Evolutionary conservation across 2,888 invertebrate genomes (phyloP).

Genomic region (Eucriotettix oculatus): DNA sequence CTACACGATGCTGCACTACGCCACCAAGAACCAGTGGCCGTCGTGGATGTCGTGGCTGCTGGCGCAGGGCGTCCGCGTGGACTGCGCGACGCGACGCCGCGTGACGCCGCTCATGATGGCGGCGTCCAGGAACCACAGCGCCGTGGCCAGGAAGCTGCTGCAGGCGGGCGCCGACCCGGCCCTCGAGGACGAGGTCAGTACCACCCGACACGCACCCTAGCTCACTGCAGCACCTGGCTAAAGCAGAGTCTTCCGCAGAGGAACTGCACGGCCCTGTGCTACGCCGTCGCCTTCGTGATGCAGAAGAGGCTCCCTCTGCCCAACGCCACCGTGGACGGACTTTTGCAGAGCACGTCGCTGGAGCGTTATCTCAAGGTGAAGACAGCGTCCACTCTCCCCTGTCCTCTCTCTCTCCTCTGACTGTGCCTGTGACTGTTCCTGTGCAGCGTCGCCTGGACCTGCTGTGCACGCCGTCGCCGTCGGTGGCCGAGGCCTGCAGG

Average conservation of each 20-base stretch:
- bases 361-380: constrained; percentile 22
- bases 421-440: constrained; percentile 6
- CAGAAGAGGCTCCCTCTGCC: constrained; percentile 20
- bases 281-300: constrained; percentile 23
- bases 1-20: constrained; percentile 24
- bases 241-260: constrained; percentile 16
- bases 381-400: background rate
- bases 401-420: background rate
- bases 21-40: constrained; percentile 25
- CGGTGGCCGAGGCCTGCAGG: constrained; percentile 15
- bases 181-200: constrained; percentile 19
- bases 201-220: no score
- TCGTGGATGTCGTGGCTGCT: constrained; percentile 20
- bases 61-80: constrained; percentile 18
- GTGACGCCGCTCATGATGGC: constrained; percentile 27
- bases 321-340: constrained; percentile 17
- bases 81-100: constrained; percentile 18
- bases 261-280: constrained; percentile 24
- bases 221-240: no score
- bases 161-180: constrained; percentile 20
- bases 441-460: constrained; percentile 20
- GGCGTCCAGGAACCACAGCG: constrained; percentile 21
- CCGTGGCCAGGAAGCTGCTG: constrained; percentile 20
- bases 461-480: constrained; percentile 15
- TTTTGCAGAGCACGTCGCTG: constrained; percentile 18